phyloP scores from a whole-genome alignment of 1,140 invertebrate species.

The Chironomus tepperi region DNA sequence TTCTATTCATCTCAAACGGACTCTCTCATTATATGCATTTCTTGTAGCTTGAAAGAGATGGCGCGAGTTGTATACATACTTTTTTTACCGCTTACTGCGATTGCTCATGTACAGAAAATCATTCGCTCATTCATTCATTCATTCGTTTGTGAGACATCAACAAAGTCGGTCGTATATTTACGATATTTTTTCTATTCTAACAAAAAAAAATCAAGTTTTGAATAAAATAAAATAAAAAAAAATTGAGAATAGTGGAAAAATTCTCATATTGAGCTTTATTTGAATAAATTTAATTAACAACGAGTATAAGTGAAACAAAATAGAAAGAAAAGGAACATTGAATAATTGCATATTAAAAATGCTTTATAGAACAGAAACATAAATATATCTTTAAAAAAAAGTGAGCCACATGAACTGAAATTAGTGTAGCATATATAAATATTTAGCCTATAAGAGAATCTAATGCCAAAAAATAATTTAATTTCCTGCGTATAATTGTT shows the following conservation, averaged over 20 bases:
- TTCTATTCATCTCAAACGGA: too few species aligned
- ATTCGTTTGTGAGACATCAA: background rate
- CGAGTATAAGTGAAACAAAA: background rate
- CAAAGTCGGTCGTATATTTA: background rate
- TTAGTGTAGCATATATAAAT: constrained; percentile 4
- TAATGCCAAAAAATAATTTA: constrained; percentile 17
- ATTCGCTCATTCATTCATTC: background rate
- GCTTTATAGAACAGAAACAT: background rate
- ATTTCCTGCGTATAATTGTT: constrained; percentile 15
- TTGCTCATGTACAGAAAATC: background rate
- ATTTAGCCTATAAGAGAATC: background rate
- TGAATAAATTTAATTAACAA: constrained; percentile 15
- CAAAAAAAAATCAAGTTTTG: background rate
- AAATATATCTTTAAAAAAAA: background rate
- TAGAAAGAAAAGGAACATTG: background rate
- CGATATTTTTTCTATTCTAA: background rate
- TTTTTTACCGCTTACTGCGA: background rate
- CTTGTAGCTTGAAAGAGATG: background rate
- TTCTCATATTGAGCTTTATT: background rate
- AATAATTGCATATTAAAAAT: background rate
- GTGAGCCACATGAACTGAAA: background rate
- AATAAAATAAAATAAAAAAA: background rate
- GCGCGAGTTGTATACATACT: background rate
- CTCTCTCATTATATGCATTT: background rate
- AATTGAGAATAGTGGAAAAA: constrained; percentile 5